These are phyloP conservation scores for Amphibalanus amphitrite DNA, from an alignment of 1,140 invertebrate species.

Conservation along the genomic window DNA sequence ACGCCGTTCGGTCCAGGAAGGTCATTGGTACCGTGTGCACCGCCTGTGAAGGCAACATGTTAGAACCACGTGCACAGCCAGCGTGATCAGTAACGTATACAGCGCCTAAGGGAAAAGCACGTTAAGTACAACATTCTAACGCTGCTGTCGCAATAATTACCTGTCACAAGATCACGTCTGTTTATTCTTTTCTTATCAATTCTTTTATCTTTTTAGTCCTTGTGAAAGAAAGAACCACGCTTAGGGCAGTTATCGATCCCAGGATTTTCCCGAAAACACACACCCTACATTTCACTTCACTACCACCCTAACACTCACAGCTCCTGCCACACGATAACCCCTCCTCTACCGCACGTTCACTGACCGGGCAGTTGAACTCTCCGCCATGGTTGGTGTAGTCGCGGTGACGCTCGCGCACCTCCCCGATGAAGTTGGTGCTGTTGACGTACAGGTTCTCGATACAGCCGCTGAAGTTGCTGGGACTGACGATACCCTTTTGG, in stretches of 20 bases:
- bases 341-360: conserved; percentile 18
- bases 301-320: no score
- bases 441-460: conserved; percentile 90
- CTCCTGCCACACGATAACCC: no score
- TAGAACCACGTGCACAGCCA: neutral
- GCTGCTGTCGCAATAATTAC: no score
- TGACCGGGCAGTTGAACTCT: conserved; percentile 50
- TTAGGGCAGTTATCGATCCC: no score
- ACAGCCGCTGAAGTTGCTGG: conserved; percentile 87
- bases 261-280: no score
- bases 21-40: conserved; percentile 63
- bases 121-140: neutral
- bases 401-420: conserved; percentile 49
- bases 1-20: conserved; percentile 44
- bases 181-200: no score
- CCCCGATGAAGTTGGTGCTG: conserved; percentile 66
- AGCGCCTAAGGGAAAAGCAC: neutral
- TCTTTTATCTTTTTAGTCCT: no score
- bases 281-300: no score
- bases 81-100: neutral
- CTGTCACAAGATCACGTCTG: no score
- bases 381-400: conserved; percentile 25
- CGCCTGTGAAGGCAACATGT: neutral
- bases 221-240: no score
- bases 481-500: conserved; percentile 63